phyloP scores from a whole-genome alignment of 2,113 vertebrate genomes.

The Antechinus flavipes region DNA sequence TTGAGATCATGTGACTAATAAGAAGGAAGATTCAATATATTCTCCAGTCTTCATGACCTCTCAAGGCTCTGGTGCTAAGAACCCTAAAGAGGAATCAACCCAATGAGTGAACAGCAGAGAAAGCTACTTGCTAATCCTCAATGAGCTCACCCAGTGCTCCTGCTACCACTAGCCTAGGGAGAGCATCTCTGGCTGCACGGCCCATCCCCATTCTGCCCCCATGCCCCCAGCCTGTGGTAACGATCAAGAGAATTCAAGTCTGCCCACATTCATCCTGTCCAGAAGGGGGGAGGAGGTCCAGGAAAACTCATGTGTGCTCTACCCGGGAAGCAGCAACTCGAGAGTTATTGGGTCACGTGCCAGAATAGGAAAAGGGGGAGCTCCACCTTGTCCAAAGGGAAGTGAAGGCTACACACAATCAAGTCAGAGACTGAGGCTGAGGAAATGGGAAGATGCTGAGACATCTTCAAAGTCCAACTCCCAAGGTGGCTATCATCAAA shows the following conservation, averaged over 20 bases:
- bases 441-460: neutral
- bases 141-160: neutral
- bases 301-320: neutral
- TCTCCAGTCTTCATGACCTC: neutral
- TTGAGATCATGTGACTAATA: neutral
- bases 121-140: neutral
- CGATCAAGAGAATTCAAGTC: neutral
- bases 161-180: neutral
- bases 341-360: no score
- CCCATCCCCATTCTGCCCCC: neutral
- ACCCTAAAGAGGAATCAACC: neutral
- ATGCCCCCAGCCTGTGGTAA: neutral
- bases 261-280: neutral
- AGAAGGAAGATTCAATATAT: neutral
- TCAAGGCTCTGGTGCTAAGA: neutral
- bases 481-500: neutral
- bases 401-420: neutral
- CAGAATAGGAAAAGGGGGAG: neutral
- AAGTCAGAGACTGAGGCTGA: neutral
- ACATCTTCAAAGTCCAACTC: neutral
- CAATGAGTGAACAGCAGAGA: neutral
- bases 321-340: neutral
- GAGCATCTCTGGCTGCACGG: neutral
- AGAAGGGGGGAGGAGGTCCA: neutral
- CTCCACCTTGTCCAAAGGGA: no score